A percentile compares a stretch with the other conserved stretches of the same genome.
Evolutionary conservation across 2,888 invertebrate genomes (phyloP).

Genomic region (Xestobium rufovillosum): DNA sequence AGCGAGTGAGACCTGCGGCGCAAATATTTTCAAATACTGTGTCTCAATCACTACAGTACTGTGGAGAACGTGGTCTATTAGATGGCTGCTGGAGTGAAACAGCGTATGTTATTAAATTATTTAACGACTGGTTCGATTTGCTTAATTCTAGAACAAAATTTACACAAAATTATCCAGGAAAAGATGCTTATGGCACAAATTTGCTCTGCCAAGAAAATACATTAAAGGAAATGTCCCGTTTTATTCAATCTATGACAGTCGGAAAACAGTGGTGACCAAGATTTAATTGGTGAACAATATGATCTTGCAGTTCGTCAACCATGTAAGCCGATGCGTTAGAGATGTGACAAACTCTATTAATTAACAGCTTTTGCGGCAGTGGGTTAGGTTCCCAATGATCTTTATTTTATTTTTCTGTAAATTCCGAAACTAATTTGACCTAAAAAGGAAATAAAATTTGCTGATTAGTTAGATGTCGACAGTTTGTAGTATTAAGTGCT

Average conservation of each 20-base stretch:
- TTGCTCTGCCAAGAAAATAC: constrained; percentile 20
- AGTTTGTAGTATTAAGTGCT: no score
- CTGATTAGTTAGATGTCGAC: no score
- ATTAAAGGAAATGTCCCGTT: constrained; percentile 16
- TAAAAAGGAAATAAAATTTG: no score
- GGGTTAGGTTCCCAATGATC: no score
- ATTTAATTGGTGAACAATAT: no score
- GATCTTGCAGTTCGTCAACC: no score
- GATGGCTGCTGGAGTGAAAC: constrained; percentile 10
- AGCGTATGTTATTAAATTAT: constrained; percentile 11
- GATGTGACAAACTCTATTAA: no score
- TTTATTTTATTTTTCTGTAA: no score
- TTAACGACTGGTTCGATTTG: constrained; percentile 26
- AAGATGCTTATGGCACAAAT: constrained; percentile 23
- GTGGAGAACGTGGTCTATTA: constrained; percentile 16
- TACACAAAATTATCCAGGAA: constrained; percentile 10
- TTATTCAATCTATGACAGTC: constrained; percentile 21
- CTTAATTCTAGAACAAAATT: constrained; percentile 22
- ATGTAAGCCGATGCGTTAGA: no score
- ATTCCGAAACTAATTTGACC: no score
- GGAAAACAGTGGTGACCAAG: no score
- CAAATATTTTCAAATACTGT: constrained; percentile 21
- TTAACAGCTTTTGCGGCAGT: no score
- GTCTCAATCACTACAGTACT: constrained; percentile 17
- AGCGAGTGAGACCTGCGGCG: constrained; percentile 22